phyloP scores from a whole-genome alignment of 2,797 vertebrate species.

The Eulemur mongoz region DNA sequence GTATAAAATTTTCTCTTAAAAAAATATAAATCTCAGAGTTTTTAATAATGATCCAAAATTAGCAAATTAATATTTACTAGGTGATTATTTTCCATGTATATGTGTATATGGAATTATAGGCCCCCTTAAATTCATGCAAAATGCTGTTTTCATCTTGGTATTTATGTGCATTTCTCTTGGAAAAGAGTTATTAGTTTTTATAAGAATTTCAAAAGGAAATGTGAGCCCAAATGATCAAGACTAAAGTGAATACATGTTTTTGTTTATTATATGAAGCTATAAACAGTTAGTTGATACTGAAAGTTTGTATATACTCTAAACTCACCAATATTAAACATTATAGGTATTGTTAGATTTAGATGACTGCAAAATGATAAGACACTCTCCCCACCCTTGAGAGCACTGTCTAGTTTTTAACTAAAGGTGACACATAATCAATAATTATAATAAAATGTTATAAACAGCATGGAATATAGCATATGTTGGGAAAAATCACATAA shows the following conservation, averaged over 20 bases:
- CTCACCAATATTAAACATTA: background rate
- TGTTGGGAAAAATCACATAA: background rate
- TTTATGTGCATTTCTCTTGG: background rate
- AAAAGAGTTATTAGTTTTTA: background rate
- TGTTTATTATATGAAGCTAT: background rate
- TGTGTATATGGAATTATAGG: background rate
- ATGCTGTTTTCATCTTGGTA: background rate
- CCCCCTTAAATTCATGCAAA: background rate
- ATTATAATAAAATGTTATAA: slow-evolving; percentile 15
- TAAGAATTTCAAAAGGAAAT: background rate
- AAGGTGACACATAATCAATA: background rate
- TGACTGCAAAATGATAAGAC: background rate
- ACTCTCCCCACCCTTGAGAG: background rate
- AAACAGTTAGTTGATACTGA: background rate
- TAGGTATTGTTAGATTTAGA: background rate
- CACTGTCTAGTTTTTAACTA: background rate
- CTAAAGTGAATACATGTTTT: background rate
- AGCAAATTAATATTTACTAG: background rate
- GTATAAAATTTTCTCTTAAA: background rate
- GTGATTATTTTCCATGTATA: background rate
- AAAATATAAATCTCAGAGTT: background rate
- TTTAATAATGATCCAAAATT: background rate
- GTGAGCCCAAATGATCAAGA: background rate
- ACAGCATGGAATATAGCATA: background rate
- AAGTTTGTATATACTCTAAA: background rate